Conservation (phyloP, 1,140 invertebrate genomes). For the Lerema accius region DNA sequence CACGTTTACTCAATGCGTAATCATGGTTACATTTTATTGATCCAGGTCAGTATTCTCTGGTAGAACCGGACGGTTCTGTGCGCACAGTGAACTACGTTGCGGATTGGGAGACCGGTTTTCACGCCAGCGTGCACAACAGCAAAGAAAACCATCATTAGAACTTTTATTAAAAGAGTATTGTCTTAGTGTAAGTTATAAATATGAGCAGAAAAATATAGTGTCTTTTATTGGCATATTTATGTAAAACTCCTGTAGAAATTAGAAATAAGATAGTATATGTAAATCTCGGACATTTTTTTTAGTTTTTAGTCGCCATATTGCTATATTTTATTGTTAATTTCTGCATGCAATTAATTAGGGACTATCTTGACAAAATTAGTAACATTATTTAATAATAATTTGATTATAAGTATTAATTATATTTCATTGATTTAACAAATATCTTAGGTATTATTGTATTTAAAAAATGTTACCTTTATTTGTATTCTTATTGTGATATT, state of each 20-base stretch:
- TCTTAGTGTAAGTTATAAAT: constrained; percentile 5
- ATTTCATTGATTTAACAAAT: no score
- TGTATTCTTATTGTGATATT: no score
- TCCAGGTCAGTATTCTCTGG: constrained; percentile 89
- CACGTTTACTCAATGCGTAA: constrained; percentile 28
- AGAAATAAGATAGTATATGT: no score
- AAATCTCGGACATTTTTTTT: no score
- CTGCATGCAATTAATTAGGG: no score
- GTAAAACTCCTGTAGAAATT: not conserved
- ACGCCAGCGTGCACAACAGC: constrained; percentile 88
- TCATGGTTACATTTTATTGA: constrained; percentile 43
- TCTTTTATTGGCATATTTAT: not conserved
- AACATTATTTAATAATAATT: no score
- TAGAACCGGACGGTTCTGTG: constrained; percentile 90
- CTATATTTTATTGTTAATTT: no score
- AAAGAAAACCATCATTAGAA: constrained; percentile 79
- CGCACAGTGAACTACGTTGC: constrained; percentile 90
- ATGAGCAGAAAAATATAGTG: constrained; percentile 3
- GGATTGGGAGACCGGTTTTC: constrained; percentile 91
- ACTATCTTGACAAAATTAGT: no score
- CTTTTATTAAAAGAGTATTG: constrained; percentile 20
- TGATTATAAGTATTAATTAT: no score
- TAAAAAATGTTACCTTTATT: no score
- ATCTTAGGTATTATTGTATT: no score
- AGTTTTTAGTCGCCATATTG: no score